Evolutionary conservation across 2,113 vertebrate species (phyloP).

Genomic region (Picathartes gymnocephalus): DNA sequence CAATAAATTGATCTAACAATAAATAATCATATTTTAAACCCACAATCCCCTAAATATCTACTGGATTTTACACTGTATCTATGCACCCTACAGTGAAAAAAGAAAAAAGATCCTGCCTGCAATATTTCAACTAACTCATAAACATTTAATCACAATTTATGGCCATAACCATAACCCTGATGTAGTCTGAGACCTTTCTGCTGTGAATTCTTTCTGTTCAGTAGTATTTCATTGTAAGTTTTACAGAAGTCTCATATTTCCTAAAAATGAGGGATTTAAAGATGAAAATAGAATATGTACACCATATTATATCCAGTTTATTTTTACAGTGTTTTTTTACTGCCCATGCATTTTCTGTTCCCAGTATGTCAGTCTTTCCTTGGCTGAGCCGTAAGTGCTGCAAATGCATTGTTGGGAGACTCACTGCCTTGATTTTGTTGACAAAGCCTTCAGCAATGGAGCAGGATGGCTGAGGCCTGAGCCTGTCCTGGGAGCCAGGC

Average conservation of each 20-base stretch:
- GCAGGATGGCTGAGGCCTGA: not conserved
- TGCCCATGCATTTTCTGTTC: not conserved
- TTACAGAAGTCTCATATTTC: not conserved
- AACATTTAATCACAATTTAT: slow-evolving; percentile 11
- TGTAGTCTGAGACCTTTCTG: not conserved
- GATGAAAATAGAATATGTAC: not conserved
- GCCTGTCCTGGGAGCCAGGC: rapidly evolving
- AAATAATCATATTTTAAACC: not conserved
- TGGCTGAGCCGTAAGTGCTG: not conserved
- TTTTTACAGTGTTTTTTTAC: not conserved
- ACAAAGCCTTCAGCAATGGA: not conserved
- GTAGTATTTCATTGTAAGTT: not conserved
- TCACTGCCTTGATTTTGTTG: not conserved
- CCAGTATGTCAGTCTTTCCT: not conserved
- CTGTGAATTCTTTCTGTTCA: slow-evolving; percentile 20
- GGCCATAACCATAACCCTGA: not conserved
- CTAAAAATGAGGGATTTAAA: not conserved
- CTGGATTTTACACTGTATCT: not conserved
- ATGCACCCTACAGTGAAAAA: not conserved
- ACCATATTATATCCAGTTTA: not conserved
- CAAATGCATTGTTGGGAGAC: rapidly evolving
- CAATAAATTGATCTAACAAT: not conserved
- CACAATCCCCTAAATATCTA: not conserved
- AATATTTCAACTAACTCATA: slow-evolving; percentile 20
- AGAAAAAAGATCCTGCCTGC: not conserved